phyloP scores from a whole-genome alignment of 2,888 invertebrate species.

The Eupithecia exiguata region DNA sequence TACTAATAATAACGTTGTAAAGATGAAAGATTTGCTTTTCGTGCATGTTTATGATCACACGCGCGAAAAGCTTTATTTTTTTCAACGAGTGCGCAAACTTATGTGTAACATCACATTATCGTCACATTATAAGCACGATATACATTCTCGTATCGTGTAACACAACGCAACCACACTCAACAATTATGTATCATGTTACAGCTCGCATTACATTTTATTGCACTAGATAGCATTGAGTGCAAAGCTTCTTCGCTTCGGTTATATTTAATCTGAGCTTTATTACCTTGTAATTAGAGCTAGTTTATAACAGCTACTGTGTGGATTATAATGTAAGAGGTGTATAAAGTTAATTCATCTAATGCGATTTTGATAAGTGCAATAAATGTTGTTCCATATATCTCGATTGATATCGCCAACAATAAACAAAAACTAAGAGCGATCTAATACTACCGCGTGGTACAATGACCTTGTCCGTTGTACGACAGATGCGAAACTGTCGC shows the following conservation, averaged over 20 bases:
- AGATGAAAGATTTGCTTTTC: too few relatives aligned
- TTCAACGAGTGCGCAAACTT: background rate
- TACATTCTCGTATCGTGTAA: background rate
- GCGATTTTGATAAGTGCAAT: background rate
- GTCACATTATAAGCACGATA: background rate
- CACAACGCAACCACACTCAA: slow-evolving; percentile 50
- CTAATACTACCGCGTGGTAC: too few relatives aligned
- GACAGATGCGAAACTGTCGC: too few relatives aligned
- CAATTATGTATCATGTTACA: slow-evolving; percentile 66
- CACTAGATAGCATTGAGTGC: slow-evolving; percentile 56
- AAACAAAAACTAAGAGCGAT: too few relatives aligned
- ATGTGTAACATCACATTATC: background rate
- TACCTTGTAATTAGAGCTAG: slow-evolving; percentile 26
- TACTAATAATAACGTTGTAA: too few relatives aligned
- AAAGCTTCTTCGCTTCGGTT: slow-evolving; percentile 49
- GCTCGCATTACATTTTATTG: slow-evolving; percentile 68
- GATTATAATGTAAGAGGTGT: background rate
- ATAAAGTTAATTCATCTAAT: background rate
- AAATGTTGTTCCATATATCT: background rate
- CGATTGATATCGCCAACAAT: too few relatives aligned
- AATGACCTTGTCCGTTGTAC: too few relatives aligned
- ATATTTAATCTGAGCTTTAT: slow-evolving; percentile 29
- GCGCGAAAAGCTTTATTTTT: background rate
- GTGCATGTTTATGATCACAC: too few relatives aligned
- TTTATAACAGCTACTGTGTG: slow-evolving; percentile 9